These are phyloP conservation scores for Bilobella aurantiaca DNA, from an alignment of 1,140 invertebrate species.

Conservation along the genomic window DNA sequence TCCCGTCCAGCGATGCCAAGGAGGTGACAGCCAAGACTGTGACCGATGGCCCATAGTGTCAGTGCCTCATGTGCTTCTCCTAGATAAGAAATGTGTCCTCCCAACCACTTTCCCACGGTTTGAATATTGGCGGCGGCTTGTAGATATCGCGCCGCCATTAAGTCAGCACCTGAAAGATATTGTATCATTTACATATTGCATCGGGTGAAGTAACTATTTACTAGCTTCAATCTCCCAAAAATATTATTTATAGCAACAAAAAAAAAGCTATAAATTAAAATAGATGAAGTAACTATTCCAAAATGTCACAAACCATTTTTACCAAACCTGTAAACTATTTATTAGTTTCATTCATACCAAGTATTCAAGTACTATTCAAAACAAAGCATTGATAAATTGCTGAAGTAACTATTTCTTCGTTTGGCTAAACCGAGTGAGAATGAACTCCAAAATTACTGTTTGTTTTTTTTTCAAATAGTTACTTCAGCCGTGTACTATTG, in stretches of 20 bases:
- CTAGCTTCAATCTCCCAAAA: background rate
- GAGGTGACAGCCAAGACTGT: constrained; percentile 22
- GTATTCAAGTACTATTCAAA: background rate
- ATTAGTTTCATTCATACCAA: background rate
- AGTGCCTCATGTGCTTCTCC: constrained; percentile 12
- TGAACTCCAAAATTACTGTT: no score
- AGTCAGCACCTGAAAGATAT: background rate
- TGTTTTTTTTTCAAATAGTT: no score
- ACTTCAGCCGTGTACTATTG: no score
- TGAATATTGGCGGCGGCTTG: constrained; percentile 25
- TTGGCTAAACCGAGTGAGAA: no score
- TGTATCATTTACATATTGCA: no score
- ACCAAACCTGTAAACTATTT: no score
- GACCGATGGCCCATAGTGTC: constrained; percentile 21
- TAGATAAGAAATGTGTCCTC: constrained; percentile 11
- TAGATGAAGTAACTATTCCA: no score
- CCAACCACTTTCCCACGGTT: constrained; percentile 19
- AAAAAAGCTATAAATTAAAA: background rate
- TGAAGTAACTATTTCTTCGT: background rate
- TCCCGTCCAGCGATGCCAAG: constrained; percentile 20
- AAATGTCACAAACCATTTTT: no score
- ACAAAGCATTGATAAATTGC: no score
- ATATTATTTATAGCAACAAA: no score
- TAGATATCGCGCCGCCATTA: constrained; percentile 12
- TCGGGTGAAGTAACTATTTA: no score